Percentiles rank a stretch among this genome's conserved stretches.
Conservation (phyloP, 2,113 vertebrate genomes). For the Trogon surrucura region DNA sequence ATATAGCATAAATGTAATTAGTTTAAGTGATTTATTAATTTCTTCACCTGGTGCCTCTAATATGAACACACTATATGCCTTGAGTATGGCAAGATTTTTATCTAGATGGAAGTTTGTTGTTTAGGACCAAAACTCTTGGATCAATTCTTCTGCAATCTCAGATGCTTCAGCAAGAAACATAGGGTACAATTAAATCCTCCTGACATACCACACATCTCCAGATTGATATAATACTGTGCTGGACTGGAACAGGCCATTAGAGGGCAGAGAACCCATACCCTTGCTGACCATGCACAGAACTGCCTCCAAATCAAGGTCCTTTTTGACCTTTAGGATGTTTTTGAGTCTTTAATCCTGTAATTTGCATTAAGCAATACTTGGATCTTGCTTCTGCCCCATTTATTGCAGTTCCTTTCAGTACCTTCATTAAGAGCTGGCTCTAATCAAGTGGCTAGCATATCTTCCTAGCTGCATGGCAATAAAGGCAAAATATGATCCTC, state of each 20-base stretch:
- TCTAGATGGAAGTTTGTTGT: neutral
- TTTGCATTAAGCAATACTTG: neutral
- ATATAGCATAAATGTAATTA: neutral
- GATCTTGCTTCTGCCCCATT: neutral
- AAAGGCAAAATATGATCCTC: neutral
- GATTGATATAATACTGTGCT: neutral
- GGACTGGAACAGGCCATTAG: neutral
- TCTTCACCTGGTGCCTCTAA: neutral
- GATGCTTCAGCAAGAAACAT: neutral
- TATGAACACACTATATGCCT: neutral
- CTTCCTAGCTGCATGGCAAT: neutral
- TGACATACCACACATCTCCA: neutral
- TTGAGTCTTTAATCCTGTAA: neutral
- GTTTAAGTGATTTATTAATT: neutral
- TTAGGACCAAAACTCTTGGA: neutral
- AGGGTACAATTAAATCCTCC: neutral
- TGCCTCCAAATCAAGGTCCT: neutral
- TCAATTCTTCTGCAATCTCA: neutral
- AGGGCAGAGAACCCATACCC: neutral
- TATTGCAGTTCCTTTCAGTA: conserved; percentile 5
- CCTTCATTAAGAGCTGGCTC: conserved; percentile 13
- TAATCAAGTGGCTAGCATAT: neutral
- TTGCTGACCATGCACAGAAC: neutral
- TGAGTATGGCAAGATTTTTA: neutral
- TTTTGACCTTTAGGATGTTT: neutral